Percentiles rank a stretch among this genome's conserved stretches.
These are phyloP conservation scores for Trichopoda pennipes DNA, from an alignment of 2,888 invertebrate species.

Conservation along the genomic window DNA sequence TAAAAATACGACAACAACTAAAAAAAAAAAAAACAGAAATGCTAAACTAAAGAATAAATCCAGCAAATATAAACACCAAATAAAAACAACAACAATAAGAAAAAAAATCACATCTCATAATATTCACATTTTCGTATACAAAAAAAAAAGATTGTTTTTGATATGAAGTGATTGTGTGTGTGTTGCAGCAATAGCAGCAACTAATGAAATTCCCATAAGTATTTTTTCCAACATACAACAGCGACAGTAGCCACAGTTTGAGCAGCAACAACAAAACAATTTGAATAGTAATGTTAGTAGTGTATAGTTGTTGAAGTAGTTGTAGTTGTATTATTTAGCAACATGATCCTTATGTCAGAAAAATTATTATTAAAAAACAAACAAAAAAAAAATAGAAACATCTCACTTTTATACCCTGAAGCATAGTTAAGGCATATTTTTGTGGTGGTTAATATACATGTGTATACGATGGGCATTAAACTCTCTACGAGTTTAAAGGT, in stretches of 20 bases:
- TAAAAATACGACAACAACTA: not conserved
- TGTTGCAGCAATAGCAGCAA: not conserved
- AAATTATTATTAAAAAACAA: not conserved
- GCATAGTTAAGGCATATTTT: slow-evolving; percentile 55
- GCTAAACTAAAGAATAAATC: slow-evolving; percentile 32
- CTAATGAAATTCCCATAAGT: slow-evolving; percentile 63
- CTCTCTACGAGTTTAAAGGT: slow-evolving; percentile 21
- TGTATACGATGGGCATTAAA: slow-evolving; percentile 11
- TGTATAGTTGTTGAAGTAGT: slow-evolving; percentile 2
- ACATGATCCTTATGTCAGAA: slow-evolving; percentile 32
- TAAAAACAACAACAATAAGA: not conserved
- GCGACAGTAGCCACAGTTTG: slow-evolving; percentile 2
- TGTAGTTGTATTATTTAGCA: slow-evolving; percentile 31
- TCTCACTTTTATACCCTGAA: slow-evolving; percentile 54
- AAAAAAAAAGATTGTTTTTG: slow-evolving; percentile 17
- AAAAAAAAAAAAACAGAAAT: slow-evolving; percentile 24
- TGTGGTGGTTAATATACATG: slow-evolving; percentile 29
- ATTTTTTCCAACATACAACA: slow-evolving; percentile 41
- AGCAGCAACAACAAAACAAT: slow-evolving; percentile 3
- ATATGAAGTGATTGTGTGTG: not conserved
- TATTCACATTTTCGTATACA: slow-evolving; percentile 8
- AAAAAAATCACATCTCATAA: slow-evolving; percentile 21
- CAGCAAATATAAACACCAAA: slow-evolving; percentile 19
- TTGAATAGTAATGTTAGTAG: not conserved
- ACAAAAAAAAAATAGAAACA: slow-evolving; percentile 38